These are phyloP conservation scores for Acleris laterana DNA, from an alignment of 2,888 invertebrate genomes.

Conservation along the genomic window DNA sequence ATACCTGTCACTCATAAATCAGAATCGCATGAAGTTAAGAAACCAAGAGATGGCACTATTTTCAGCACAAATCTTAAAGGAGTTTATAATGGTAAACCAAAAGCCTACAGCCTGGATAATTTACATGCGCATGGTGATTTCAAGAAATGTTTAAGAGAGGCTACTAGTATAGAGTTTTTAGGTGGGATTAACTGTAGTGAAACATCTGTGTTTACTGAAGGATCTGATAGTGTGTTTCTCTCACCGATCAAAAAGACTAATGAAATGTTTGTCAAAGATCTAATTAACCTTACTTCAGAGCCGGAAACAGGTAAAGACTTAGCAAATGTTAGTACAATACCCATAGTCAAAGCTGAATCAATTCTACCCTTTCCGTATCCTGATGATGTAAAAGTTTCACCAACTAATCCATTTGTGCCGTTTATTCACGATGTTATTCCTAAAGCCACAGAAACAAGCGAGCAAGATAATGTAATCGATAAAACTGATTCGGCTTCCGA, in stretches of 20 bases:
- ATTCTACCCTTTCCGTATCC: slow-evolving; percentile 66
- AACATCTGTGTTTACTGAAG: slow-evolving; percentile 63
- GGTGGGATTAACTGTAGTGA: slow-evolving; percentile 56
- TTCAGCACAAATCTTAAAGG: slow-evolving; percentile 62
- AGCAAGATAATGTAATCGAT: slow-evolving; percentile 38
- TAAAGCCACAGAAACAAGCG: slow-evolving; percentile 34
- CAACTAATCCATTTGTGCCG: slow-evolving; percentile 45
- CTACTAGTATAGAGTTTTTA: slow-evolving; percentile 72
- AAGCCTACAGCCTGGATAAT: slow-evolving; percentile 75
- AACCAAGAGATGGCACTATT: slow-evolving; percentile 54
- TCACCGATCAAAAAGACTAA: slow-evolving; percentile 59
- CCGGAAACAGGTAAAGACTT: neutral
- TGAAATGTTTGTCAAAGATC: slow-evolving; percentile 44
- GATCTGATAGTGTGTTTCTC: slow-evolving; percentile 68
- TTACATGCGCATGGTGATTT: slow-evolving; percentile 59
- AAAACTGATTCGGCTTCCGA: neutral
- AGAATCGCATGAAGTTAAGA: slow-evolving; percentile 50
- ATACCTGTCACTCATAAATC: slow-evolving; percentile 50
- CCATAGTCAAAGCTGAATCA: slow-evolving; percentile 64
- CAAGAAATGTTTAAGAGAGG: slow-evolving; percentile 65
- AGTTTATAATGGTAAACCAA: slow-evolving; percentile 73
- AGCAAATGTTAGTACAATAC: slow-evolving; percentile 43
- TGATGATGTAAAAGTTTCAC: slow-evolving; percentile 51
- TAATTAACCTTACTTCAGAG: slow-evolving; percentile 19
- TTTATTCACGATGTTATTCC: slow-evolving; percentile 38